A percentile compares a stretch with the other conserved stretches of the same genome.
These are phyloP conservation scores for Semaprochilodus insignis DNA, from an alignment of 2,797 vertebrate genomes.

Conservation along the genomic window DNA sequence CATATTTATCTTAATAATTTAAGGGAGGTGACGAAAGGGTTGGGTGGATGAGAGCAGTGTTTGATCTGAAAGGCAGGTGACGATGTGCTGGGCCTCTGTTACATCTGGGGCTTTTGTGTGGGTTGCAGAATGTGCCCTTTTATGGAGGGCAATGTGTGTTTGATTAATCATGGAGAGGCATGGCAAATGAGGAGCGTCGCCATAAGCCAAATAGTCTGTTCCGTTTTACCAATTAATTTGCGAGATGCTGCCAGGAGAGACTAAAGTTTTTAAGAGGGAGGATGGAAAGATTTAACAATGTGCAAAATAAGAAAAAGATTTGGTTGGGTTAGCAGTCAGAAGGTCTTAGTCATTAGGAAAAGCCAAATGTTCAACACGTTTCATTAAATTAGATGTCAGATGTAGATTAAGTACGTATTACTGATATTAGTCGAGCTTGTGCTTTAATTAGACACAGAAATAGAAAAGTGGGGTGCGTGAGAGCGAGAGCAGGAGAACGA, in stretches of 20 bases:
- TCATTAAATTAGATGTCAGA: conserved; percentile 45
- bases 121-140: background rate
- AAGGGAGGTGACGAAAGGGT: background rate
- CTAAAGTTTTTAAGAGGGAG: background rate
- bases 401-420: conserved; percentile 46
- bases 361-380: conserved; percentile 38
- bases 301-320: conserved; percentile 38
- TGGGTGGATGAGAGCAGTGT: too few species aligned
- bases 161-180: conserved; percentile 22
- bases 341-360: conserved; percentile 15
- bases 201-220: background rate
- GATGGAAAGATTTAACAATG: conserved; percentile 10
- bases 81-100: background rate
- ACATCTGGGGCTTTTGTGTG: background rate
- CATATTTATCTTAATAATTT: too few species aligned
- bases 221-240: conserved; percentile 2
- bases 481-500: background rate
- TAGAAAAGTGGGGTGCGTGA: background rate
- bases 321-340: conserved; percentile 37
- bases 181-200: background rate
- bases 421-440: conserved; percentile 23
- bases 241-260: background rate
- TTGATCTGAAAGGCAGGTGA: background rate
- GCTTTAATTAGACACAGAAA: conserved; percentile 43
- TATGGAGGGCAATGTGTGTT: background rate